A percentile compares a stretch with the other conserved stretches of the same genome.
phyloP scores from a whole-genome alignment of 1,140 invertebrate species.

The Meloidogyne chitwoodi region DNA sequence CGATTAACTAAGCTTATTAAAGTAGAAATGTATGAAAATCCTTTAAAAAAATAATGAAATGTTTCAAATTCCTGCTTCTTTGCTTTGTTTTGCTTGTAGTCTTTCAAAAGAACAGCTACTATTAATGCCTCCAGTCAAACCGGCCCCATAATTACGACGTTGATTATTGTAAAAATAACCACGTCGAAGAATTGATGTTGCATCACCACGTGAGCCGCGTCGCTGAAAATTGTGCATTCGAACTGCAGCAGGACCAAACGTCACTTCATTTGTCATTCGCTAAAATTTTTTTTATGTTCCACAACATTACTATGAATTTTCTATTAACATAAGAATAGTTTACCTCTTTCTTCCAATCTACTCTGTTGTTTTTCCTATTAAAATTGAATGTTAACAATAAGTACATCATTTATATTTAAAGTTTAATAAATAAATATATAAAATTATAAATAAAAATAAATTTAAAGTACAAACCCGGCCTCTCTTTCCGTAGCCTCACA shows the following conservation, averaged over 20 bases:
- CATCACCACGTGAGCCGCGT: not conserved
- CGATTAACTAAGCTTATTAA: not conserved
- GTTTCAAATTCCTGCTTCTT: not conserved
- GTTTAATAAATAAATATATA: no score
- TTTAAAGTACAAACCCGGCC: conserved; percentile 2
- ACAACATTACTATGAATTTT: not conserved
- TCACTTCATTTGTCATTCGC: conserved; percentile 12
- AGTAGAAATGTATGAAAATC: not conserved
- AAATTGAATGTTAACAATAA: not conserved
- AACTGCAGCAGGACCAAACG: conserved; percentile 10
- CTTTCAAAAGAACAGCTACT: not conserved
- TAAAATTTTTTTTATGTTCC: not conserved
- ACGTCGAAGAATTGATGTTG: not conserved
- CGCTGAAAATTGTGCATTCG: not conserved
- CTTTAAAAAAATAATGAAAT: not conserved
- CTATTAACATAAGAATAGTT: not conserved
- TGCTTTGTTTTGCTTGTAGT: not conserved
- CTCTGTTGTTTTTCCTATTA: not conserved
- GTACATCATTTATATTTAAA: no score
- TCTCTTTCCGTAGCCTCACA: conserved; percentile 13
- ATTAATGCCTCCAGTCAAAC: not conserved
- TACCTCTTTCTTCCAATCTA: conserved; percentile 21
- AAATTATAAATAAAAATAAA: not conserved
- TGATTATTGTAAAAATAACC: not conserved
- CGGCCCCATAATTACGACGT: not conserved